Evolutionary conservation across 2,888 invertebrate genomes (phyloP).

Genomic region (Sesia apiformis): DNA sequence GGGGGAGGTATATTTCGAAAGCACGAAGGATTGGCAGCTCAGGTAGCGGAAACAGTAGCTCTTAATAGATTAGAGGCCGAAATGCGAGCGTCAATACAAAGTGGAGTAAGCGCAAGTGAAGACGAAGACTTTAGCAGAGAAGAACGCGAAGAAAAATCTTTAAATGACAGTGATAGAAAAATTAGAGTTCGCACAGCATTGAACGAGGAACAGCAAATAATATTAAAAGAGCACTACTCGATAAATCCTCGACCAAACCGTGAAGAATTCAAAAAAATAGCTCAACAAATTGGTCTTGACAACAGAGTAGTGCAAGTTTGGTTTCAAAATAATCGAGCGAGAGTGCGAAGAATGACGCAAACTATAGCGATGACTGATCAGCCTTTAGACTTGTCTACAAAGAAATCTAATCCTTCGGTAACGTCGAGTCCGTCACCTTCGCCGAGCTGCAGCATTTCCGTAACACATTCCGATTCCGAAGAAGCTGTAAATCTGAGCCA

Average conservation of each 20-base stretch:
- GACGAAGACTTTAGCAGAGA: slow-evolving; percentile 75
- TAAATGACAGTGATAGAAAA: slow-evolving; percentile 81
- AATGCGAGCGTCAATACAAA: slow-evolving; percentile 65
- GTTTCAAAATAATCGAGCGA: slow-evolving; percentile 96
- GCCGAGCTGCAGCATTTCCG: slow-evolving; percentile 77
- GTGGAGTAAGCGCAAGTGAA: slow-evolving; percentile 74
- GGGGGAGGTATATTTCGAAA: slow-evolving; percentile 73
- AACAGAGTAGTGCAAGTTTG: slow-evolving; percentile 93
- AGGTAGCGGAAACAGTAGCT: slow-evolving; percentile 80
- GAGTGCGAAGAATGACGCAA: slow-evolving; percentile 82
- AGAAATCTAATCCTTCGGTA: slow-evolving; percentile 76
- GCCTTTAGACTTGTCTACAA: slow-evolving; percentile 93
- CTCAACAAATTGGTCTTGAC: slow-evolving; percentile 82
- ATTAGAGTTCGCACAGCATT: slow-evolving; percentile 95
- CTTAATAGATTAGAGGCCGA: slow-evolving; percentile 68
- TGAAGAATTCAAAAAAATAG: slow-evolving; percentile 93
- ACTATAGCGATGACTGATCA: slow-evolving; percentile 75
- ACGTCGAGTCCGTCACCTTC: slow-evolving; percentile 77
- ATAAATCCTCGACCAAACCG: slow-evolving; percentile 94
- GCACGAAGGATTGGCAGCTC: slow-evolving; percentile 85
- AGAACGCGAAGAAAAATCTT: slow-evolving; percentile 67
- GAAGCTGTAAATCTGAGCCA: slow-evolving; percentile 87
- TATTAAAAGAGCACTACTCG: slow-evolving; percentile 92
- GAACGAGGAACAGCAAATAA: slow-evolving; percentile 92
- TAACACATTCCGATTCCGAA: slow-evolving; percentile 77